These are phyloP conservation scores for Athalia circularis DNA, from an alignment of 2,888 invertebrate genomes.

Conservation along the genomic window DNA sequence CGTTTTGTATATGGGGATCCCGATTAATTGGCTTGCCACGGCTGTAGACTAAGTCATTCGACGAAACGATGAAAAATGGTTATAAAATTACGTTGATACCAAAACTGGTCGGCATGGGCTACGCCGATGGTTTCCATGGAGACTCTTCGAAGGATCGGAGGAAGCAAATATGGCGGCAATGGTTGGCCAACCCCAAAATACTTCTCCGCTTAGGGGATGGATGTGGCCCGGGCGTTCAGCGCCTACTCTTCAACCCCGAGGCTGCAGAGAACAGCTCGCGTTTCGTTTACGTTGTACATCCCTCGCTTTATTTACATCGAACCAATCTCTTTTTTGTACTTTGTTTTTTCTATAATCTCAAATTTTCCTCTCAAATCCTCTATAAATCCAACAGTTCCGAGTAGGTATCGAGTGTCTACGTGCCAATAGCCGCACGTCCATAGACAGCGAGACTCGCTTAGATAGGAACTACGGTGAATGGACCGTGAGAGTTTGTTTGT, in stretches of 20 bases:
- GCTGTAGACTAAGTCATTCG: neutral
- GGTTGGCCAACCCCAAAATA: conserved; percentile 40
- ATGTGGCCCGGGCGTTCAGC: conserved; percentile 7
- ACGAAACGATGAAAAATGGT: neutral
- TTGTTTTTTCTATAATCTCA: neutral
- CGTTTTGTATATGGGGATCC: too few species aligned
- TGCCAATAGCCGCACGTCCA: neutral
- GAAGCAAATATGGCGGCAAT: conserved; percentile 39
- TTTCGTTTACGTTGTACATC: too few species aligned
- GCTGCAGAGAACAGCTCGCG: neutral
- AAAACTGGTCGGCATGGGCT: conserved; percentile 50
- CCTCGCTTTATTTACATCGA: conserved; percentile 28
- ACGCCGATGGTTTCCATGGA: conserved; percentile 65
- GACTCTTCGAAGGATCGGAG: conserved; percentile 53
- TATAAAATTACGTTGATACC: neutral
- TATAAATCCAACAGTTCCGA: neutral
- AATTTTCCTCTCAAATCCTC: neutral
- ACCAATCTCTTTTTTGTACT: neutral
- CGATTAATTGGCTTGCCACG: too few species aligned
- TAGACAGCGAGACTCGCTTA: neutral
- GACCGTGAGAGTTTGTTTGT: conserved; percentile 21
- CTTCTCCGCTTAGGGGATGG: conserved; percentile 25
- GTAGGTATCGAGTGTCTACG: neutral
- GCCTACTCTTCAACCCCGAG: neutral
- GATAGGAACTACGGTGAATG: neutral